Evolutionary conservation across 2,888 invertebrate genomes (phyloP).

Genomic region (Diadegma fenestrale): DNA sequence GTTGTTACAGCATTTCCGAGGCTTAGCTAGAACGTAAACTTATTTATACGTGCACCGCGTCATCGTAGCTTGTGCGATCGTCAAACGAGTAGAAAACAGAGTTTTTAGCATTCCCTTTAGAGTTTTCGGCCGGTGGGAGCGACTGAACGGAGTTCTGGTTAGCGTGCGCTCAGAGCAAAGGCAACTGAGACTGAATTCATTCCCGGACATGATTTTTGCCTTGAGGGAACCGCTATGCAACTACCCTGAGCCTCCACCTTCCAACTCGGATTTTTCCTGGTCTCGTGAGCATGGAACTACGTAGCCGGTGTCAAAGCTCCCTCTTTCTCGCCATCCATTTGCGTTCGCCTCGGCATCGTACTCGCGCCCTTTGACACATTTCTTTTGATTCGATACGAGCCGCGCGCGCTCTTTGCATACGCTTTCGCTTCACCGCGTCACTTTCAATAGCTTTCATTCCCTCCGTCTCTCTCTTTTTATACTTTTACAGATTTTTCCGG

Average conservation of each 20-base stretch:
- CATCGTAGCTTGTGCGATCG: slow-evolving; percentile 40
- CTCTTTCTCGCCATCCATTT: slow-evolving; percentile 71
- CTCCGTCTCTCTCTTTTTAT: slow-evolving; percentile 50
- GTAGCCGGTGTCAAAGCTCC: slow-evolving; percentile 76
- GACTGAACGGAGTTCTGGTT: slow-evolving; percentile 16
- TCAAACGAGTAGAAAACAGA: slow-evolving; percentile 57
- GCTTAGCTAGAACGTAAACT: not conserved
- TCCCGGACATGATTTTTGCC: slow-evolving; percentile 43
- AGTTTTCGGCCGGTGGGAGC: not conserved
- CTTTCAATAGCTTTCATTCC: slow-evolving; percentile 68
- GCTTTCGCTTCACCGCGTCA: slow-evolving; percentile 56
- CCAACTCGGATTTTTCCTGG: slow-evolving; percentile 24
- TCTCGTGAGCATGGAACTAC: slow-evolving; percentile 31
- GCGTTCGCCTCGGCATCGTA: slow-evolving; percentile 73
- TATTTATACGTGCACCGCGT: slow-evolving; percentile 10
- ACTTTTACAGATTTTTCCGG: slow-evolving; percentile 49
- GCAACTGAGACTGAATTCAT: slow-evolving; percentile 19
- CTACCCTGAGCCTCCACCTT: slow-evolving; percentile 17
- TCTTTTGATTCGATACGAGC: slow-evolving; percentile 81
- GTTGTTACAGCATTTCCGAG: slow-evolving; percentile 8
- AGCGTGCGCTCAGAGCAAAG: slow-evolving; percentile 35
- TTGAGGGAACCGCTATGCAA: slow-evolving; percentile 52
- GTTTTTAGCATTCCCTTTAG: slow-evolving; percentile 33
- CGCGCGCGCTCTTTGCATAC: slow-evolving; percentile 66
- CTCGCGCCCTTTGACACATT: slow-evolving; percentile 82